Evolutionary conservation across 64 coral and sea anemone species (phyloP), one percentile per base, ranked within the genome.

Genomic region (Dendronephthya gigantea): DNA sequence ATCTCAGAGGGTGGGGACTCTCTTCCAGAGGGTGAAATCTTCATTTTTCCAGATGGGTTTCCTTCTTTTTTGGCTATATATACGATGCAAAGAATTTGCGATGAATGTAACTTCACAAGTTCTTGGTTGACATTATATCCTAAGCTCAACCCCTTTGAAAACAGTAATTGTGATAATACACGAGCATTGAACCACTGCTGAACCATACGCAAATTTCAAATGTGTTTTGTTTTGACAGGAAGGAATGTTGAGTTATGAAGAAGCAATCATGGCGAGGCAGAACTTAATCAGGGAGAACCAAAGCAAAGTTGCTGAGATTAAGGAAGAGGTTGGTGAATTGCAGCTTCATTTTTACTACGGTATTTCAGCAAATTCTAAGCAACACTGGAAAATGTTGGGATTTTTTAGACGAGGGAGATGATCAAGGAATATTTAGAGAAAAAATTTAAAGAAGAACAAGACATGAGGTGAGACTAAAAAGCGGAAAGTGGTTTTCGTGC

Each of bases 211-310:
- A 8, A 30, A 66, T 2, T 5, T 22, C 29, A 6, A 66, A 66
- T 66, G 29, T 75, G n/a, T 48, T 17, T 82, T 66, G 49, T 19
- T 74, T 30, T 65, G 17, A 33, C 32, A 98, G 95, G 95, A 98
- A 88, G 95, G 95, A 39, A 89, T 82, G 40, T 58, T 98, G 12
- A 98, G 95, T 82, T 93, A 98, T 35, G 95, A 98, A 82, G 95
- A 98, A 50, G 95, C 95, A 17, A 98, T 98, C 82, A 52, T 98
- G n/a, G 95, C 95, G 8, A 85, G 95, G 83, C 95, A 98, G 75
- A 93, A 84, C 9, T 48, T 98, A 27, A 93, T 98, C 43, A 98
- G 85, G 82, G 92, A 98, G 51, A 98, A 98, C 23, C 91, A 98
- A 83, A 68, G 93, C 30, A 89, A 90, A 28, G 95, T 98, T 31